Evolutionary conservation across 2,888 invertebrate species (phyloP).

Genomic region (Tineola bisselliella): DNA sequence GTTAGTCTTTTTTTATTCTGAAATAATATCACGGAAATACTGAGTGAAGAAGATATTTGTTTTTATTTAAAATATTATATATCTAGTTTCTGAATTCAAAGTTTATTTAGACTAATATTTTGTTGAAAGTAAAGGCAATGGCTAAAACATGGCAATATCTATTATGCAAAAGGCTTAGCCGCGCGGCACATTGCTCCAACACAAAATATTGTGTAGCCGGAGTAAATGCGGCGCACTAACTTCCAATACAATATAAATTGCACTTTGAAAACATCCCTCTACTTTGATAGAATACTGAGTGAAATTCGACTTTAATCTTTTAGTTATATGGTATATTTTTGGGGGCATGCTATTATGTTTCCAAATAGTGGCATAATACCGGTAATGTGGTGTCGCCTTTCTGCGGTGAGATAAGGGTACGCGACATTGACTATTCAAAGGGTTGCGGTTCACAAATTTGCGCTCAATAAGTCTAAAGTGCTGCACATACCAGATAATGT

Average conservation of each 20-base stretch:
- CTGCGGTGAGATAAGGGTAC: constrained; percentile 66
- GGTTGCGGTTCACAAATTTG: constrained; percentile 66
- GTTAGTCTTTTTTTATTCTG: too few relatives aligned
- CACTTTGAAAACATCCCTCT: constrained; percentile 58
- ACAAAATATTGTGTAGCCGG: constrained; percentile 56
- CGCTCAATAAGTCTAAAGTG: constrained; percentile 56
- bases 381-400: constrained; percentile 68
- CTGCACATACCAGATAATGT: constrained; percentile 1
- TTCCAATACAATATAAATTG: constrained; percentile 68
- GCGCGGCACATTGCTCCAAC: constrained; percentile 45
- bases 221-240: constrained; percentile 37
- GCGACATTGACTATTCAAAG: constrained; percentile 69
- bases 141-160: background rate
- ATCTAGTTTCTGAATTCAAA: too few relatives aligned
- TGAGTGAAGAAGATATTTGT: too few relatives aligned
- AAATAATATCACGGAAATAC: too few relatives aligned
- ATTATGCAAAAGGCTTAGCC: constrained; percentile 30
- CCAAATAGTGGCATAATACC: constrained; percentile 52
- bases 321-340: constrained; percentile 37
- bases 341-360: constrained; percentile 19
- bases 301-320: constrained; percentile 33
- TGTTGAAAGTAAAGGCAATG: background rate
- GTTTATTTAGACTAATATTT: background rate
- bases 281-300: constrained; percentile 33
- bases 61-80: too few relatives aligned